phyloP scores from a whole-genome alignment of 2,797 vertebrate species.

The Poecile montanus region DNA sequence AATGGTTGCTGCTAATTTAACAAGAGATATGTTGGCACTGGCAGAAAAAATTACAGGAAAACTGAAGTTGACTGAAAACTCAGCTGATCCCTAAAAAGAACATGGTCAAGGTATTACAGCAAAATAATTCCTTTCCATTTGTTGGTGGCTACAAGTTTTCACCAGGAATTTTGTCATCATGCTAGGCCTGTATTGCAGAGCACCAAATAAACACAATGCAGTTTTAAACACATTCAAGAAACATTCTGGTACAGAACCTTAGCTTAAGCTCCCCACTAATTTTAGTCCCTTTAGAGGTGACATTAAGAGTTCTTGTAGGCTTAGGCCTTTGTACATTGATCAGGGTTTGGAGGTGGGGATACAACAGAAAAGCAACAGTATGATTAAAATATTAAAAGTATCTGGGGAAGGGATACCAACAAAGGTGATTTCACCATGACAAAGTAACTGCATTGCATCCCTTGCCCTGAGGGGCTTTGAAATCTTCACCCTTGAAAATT shows the following conservation, averaged over 20 bases:
- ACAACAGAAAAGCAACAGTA: not conserved
- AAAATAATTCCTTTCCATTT: not conserved
- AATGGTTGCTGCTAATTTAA: conserved; percentile 75
- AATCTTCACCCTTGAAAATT: not conserved
- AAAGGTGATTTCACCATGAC: not conserved
- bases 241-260: not conserved
- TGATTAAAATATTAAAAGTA: not conserved
- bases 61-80: conserved; percentile 31
- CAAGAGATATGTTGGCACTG: conserved; percentile 58
- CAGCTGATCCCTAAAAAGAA: conserved; percentile 20
- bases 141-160: not conserved
- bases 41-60: conserved; percentile 47
- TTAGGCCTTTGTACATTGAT: not conserved
- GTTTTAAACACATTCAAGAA: not conserved
- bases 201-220: not conserved
- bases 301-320: not conserved
- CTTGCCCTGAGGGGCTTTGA: fast-evolving
- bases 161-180: not conserved
- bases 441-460: not conserved
- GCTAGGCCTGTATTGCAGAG: not conserved
- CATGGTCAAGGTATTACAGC: not conserved
- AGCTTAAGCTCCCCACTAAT: not conserved
- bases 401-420: not conserved
- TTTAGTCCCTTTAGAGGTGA: not conserved
- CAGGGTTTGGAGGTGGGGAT: not conserved